phyloP scores from a whole-genome alignment of 2,888 invertebrate genomes.

The Dyspetes luteomarginatus region DNA sequence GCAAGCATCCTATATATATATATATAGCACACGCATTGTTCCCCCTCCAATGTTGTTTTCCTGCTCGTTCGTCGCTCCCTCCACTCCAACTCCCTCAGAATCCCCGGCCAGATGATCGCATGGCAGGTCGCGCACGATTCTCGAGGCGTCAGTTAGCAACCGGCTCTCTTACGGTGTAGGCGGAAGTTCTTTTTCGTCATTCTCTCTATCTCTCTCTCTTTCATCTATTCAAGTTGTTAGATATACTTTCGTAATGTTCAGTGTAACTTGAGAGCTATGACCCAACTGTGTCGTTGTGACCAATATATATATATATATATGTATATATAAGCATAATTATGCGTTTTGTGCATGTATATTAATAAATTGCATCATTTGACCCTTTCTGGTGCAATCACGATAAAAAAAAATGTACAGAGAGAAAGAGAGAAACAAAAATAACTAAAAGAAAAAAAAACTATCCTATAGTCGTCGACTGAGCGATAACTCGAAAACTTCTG shows the following conservation, averaged over 20 bases:
- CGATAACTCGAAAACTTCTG: slow-evolving; percentile 67
- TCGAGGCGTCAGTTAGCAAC: slow-evolving; percentile 82
- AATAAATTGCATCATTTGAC: background rate
- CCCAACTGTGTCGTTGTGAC: slow-evolving; percentile 35
- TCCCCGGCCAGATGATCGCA: slow-evolving; percentile 79
- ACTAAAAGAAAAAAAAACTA: background rate
- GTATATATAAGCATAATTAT: background rate
- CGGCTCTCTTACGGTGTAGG: slow-evolving; percentile 77
- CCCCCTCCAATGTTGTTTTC: slow-evolving; percentile 53
- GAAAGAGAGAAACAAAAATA: background rate
- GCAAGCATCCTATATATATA: background rate
- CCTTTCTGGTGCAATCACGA: no score
- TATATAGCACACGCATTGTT: slow-evolving; percentile 8
- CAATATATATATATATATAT: background rate
- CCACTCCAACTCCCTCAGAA: slow-evolving; percentile 2
- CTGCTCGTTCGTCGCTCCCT: slow-evolving; percentile 58
- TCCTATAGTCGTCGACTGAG: slow-evolving; percentile 25
- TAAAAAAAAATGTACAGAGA: background rate
- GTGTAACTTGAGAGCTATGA: slow-evolving; percentile 73
- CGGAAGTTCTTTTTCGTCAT: slow-evolving; percentile 62
- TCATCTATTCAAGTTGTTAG: slow-evolving; percentile 10
- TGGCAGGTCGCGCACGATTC: slow-evolving; percentile 69
- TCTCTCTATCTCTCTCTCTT: slow-evolving; percentile 21
- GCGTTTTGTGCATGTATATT: background rate
- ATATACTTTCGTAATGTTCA: slow-evolving; percentile 70